Conservation (phyloP, 2,113 vertebrate species). For the Heliornis fulica region DNA sequence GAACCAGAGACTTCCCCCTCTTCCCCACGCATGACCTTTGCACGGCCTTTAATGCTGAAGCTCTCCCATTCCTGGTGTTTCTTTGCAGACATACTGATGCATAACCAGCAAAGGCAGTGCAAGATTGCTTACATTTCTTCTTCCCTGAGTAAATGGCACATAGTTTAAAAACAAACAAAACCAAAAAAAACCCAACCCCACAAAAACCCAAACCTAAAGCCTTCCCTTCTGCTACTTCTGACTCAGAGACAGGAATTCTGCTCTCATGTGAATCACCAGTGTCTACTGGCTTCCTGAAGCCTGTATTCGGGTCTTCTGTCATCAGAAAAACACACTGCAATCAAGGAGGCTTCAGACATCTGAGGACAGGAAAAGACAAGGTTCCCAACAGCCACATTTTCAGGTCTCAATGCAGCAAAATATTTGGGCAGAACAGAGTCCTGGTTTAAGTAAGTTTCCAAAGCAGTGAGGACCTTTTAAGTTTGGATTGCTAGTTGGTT, state of each 20-base stretch:
- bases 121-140: neutral
- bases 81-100: neutral
- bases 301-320: neutral
- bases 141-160: conserved; percentile 49
- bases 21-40: neutral
- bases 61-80: neutral
- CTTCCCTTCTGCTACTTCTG: neutral
- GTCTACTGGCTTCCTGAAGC: neutral
- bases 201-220: neutral
- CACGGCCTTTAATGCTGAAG: neutral
- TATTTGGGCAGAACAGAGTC: neutral
- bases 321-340: neutral
- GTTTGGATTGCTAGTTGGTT: neutral
- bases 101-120: neutral
- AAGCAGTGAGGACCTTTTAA: neutral
- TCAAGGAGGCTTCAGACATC: neutral
- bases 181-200: too few relatives aligned
- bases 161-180: neutral
- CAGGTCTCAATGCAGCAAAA: neutral
- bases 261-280: neutral
- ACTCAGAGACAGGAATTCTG: neutral
- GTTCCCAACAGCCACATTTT: neutral
- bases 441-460: neutral
- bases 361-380: neutral
- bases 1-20: neutral